Percentiles rank a stretch among this genome's conserved stretches.
These are phyloP conservation scores for Nycticebus coucang DNA, from an alignment of 2,113 vertebrate genomes.

Conservation along the genomic window DNA sequence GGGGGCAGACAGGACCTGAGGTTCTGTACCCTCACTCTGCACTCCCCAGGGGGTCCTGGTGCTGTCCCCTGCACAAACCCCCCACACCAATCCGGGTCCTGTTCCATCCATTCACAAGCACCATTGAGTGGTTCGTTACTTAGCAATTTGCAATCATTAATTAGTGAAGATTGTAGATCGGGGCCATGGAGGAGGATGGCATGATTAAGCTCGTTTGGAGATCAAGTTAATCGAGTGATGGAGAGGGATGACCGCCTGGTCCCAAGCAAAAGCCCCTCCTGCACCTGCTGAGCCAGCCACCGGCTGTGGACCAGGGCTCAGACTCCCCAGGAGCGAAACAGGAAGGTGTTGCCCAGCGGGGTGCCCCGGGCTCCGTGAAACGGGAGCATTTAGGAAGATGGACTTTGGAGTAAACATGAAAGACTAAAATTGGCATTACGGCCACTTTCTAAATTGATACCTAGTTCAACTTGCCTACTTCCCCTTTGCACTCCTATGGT, in stretches of 20 bases:
- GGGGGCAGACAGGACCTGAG: background rate
- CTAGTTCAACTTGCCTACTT: background rate
- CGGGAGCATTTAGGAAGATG: background rate
- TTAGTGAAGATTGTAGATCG: slow-evolving; percentile 71
- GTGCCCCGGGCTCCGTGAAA: background rate
- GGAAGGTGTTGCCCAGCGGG: background rate
- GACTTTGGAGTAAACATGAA: rapidly evolving
- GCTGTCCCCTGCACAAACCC: background rate
- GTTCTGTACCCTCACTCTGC: background rate
- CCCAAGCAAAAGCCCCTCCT: background rate
- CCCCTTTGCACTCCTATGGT: background rate
- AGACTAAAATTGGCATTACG: background rate
- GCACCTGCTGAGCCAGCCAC: background rate
- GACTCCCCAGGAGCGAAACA: background rate
- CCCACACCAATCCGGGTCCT: background rate
- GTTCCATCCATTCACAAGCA: slow-evolving; percentile 64
- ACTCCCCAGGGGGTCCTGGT: background rate
- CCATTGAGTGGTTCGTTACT: slow-evolving; percentile 55
- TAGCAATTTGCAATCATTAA: slow-evolving; percentile 73
- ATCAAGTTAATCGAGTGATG: slow-evolving; percentile 66
- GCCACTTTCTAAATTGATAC: background rate
- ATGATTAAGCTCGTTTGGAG: slow-evolving; percentile 60
- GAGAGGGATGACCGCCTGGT: background rate
- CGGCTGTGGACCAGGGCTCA: background rate
- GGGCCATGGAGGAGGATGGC: slow-evolving; percentile 60